These are phyloP conservation scores for Tragopan temminckii DNA, from an alignment of 2,797 vertebrate genomes.

Conservation along the genomic window DNA sequence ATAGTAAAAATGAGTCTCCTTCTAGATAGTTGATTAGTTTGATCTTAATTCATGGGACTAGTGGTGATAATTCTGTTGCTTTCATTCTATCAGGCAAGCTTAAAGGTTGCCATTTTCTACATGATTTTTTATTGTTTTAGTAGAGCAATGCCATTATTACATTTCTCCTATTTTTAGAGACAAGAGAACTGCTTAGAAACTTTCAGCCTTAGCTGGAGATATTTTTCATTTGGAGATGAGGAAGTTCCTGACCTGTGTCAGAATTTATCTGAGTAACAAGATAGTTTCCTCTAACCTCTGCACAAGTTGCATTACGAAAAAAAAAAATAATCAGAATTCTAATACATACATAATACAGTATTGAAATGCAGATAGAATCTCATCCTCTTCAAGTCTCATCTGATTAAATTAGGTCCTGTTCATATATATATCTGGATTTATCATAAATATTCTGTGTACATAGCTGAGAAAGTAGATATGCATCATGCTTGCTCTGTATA, in stretches of 20 bases:
- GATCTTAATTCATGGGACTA: neutral
- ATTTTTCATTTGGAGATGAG: neutral
- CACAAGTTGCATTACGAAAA: neutral
- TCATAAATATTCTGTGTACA: neutral
- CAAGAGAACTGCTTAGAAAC: neutral
- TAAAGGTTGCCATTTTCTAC: neutral
- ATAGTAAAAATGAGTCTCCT: neutral
- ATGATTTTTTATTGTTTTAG: neutral
- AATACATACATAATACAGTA: neutral
- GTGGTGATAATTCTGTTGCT: neutral
- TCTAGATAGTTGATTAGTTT: conserved; percentile 17
- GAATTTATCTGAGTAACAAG: conserved; percentile 23
- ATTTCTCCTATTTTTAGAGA: neutral
- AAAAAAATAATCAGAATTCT: neutral
- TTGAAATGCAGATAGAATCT: neutral
- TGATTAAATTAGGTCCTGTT: neutral
- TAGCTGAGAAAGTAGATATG: neutral
- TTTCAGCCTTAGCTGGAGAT: neutral
- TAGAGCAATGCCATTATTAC: neutral
- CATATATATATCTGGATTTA: neutral
- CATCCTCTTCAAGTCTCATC: neutral
- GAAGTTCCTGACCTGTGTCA: neutral
- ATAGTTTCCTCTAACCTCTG: neutral
- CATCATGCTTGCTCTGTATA: neutral
- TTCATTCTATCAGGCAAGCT: neutral